Percentiles rank a stretch among this genome's conserved stretches.
These are phyloP conservation scores for Apis mellifera DNA, from an alignment of 1,140 invertebrate genomes.

Conservation along the genomic window Amel_HAv3.1 CM009931.2:19200001-19200500, in stretches of 20 bases:
- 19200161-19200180: constrained; percentile 70
- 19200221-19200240: neutral
- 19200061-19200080: neutral
- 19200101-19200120: neutral
- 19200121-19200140: constrained; percentile 7
- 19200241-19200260: constrained; percentile 9
- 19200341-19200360: constrained; percentile 34
- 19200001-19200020: neutral
- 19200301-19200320: constrained; percentile 34
- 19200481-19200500: neutral
- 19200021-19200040: neutral
- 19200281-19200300: neutral
- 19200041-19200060: neutral
- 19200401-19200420: constrained; percentile 44
- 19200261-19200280: neutral
- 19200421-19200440: constrained; percentile 52
- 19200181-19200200: constrained; percentile 76
- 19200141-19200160: constrained; percentile 61
- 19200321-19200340: constrained; percentile 18
- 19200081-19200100: neutral
- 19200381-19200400: constrained; percentile 51
- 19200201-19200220: constrained; percentile 56
- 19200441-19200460: constrained; percentile 43
- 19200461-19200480: neutral
- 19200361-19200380: neutral